Evolutionary conservation across 2,113 vertebrate genomes (phyloP).

Genomic region (Prolemur simus): DNA sequence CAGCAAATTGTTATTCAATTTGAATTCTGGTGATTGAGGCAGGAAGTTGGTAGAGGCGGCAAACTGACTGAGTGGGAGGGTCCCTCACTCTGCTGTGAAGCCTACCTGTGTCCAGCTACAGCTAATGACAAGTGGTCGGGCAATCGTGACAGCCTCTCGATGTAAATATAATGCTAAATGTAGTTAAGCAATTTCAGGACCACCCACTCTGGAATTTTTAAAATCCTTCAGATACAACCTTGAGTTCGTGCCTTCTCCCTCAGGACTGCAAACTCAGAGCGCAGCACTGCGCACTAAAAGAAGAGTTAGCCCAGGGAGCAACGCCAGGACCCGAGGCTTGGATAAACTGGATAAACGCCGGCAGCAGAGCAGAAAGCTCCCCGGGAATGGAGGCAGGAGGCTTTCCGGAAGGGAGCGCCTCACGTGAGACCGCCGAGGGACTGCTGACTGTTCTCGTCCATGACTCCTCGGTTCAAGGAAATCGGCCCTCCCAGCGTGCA

Average conservation of each 20-base stretch:
- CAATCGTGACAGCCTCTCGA: accelerated
- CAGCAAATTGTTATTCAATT: background rate
- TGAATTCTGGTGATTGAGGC: background rate
- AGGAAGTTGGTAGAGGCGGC: background rate
- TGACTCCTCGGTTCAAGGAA: background rate
- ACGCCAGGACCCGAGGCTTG: background rate
- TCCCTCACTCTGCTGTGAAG: background rate
- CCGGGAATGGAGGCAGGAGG: background rate
- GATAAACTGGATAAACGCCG: background rate
- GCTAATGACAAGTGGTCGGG: accelerated
- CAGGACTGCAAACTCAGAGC: background rate
- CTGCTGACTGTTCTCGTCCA: background rate
- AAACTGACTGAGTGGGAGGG: background rate
- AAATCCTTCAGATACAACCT: background rate
- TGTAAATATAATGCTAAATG: too few relatives aligned
- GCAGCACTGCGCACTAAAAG: accelerated
- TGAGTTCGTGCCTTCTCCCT: background rate
- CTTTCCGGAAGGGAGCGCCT: background rate
- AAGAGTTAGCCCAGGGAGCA: background rate
- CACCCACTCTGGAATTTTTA: background rate
- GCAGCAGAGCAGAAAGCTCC: background rate
- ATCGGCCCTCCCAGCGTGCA: background rate
- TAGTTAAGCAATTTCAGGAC: background rate
- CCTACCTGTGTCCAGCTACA: background rate
- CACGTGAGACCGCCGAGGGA: background rate